These are phyloP conservation scores for Andrena camellia DNA, from an alignment of 2,888 invertebrate species.

Conservation along the genomic window DNA sequence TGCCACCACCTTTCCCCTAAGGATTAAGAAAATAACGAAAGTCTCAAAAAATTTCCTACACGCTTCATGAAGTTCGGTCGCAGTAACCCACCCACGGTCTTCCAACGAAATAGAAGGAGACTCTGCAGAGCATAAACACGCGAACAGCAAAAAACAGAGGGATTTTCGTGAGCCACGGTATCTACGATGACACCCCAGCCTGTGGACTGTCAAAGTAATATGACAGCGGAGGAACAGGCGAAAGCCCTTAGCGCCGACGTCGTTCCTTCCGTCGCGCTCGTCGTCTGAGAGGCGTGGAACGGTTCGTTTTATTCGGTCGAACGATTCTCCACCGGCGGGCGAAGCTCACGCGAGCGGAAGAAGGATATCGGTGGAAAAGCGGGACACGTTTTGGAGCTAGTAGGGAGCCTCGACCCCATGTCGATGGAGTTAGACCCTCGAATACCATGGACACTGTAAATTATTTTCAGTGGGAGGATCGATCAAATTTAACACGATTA, in stretches of 20 bases:
- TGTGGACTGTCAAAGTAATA: conserved; percentile 78
- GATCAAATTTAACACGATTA: not conserved
- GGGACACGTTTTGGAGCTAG: conserved; percentile 13
- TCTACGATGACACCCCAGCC: conserved; percentile 63
- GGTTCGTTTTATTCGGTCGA: conserved; percentile 38
- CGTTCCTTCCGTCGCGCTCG: conserved; percentile 27
- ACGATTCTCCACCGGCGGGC: conserved; percentile 36
- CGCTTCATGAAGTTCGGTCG: not conserved
- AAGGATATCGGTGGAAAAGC: conserved; percentile 24
- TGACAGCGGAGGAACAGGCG: conserved; percentile 81
- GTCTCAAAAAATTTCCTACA: not conserved
- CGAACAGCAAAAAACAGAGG: conserved; percentile 10
- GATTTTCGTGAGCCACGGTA: conserved; percentile 28
- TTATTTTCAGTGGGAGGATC: not conserved
- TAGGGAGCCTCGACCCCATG: not conserved
- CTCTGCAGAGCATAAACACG: conserved; percentile 7
- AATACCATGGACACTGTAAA: not conserved
- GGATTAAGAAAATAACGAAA: not conserved
- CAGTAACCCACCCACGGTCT: not conserved
- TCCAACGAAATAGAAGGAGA: not conserved
- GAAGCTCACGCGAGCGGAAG: conserved; percentile 19
- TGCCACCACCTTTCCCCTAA: not conserved
- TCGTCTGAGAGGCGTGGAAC: conserved; percentile 21
- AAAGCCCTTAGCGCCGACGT: conserved; percentile 64
- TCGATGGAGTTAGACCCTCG: not conserved